Percentiles rank a stretch among this genome's conserved stretches.
Evolutionary conservation across 2,113 vertebrate species (phyloP).

Genomic region (Cathartes aura): DNA sequence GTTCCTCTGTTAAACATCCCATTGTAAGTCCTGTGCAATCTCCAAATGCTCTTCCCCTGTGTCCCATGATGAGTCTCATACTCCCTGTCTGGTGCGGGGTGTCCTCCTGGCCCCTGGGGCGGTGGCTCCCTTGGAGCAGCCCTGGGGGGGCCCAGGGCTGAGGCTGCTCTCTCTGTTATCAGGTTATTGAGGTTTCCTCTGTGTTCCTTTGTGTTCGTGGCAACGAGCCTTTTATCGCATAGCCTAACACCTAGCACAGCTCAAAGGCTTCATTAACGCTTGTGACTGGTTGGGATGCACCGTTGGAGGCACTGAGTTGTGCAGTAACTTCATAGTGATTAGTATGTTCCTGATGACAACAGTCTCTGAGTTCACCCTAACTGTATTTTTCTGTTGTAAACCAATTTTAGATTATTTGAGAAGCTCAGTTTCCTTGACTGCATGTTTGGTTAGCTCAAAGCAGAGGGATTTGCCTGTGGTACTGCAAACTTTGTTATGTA

Average conservation of each 20-base stretch:
- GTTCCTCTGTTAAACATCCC: background rate
- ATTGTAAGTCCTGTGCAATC: background rate
- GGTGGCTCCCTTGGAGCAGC: background rate
- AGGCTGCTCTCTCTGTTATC: background rate
- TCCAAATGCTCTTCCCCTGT: background rate
- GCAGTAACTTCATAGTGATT: background rate
- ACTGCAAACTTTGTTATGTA: background rate
- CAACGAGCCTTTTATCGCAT: background rate
- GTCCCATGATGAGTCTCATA: fast-evolving
- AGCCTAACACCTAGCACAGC: background rate
- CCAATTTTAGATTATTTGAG: background rate
- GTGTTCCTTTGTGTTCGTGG: background rate
- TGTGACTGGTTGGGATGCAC: background rate
- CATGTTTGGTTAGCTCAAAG: background rate
- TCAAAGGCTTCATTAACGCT: background rate
- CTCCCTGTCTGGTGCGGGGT: no score
- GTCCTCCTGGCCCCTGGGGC: background rate
- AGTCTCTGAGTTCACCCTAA: background rate
- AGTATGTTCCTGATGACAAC: background rate
- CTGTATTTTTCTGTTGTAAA: background rate
- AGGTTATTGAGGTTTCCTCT: background rate
- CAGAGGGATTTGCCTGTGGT: background rate
- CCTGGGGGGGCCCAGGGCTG: background rate
- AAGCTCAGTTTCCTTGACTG: background rate
- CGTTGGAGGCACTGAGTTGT: background rate